phyloP scores from a whole-genome alignment of 2,888 invertebrate genomes.

The Platerodrilus igneus region DNA sequence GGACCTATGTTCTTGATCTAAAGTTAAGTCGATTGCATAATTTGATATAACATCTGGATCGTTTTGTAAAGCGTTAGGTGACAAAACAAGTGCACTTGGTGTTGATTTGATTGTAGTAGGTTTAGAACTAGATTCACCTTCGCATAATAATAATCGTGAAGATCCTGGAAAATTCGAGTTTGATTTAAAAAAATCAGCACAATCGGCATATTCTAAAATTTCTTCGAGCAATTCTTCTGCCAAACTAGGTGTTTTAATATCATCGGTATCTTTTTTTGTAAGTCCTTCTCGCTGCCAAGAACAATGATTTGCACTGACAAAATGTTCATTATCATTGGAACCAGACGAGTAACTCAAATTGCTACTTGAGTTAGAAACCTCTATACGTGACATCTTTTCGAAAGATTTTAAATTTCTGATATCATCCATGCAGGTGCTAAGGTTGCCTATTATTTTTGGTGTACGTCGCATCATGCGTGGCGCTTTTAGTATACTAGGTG shows the following conservation, averaged over 20 bases:
- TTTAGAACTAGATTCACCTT: slow-evolving; percentile 3
- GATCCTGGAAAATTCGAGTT: slow-evolving; percentile 43
- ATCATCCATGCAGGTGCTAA: slow-evolving; percentile 64
- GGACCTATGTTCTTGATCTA: slow-evolving; percentile 44
- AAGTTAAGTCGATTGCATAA: slow-evolving; percentile 46
- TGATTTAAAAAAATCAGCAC: slow-evolving; percentile 44
- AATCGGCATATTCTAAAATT: slow-evolving; percentile 43
- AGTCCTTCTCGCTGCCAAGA: slow-evolving; percentile 35
- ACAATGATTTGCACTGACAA: slow-evolving; percentile 29
- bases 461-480: slow-evolving; percentile 60
- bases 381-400: slow-evolving; percentile 45
- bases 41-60: slow-evolving; percentile 47
- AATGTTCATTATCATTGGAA: slow-evolving; percentile 29
- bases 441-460: slow-evolving; percentile 60
- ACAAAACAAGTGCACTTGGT: slow-evolving; percentile 22
- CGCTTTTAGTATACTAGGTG: slow-evolving; percentile 42
- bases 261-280: slow-evolving; percentile 24
- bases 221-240: slow-evolving; percentile 53
- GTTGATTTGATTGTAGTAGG: slow-evolving; percentile 7
- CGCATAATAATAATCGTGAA: slow-evolving; percentile 39
- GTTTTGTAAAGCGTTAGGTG: slow-evolving; percentile 37
- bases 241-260: slow-evolving; percentile 50
- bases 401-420: slow-evolving; percentile 55
- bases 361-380: slow-evolving; percentile 44
- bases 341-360: slow-evolving; percentile 54